Evolutionary conservation across 2,888 invertebrate species (phyloP).

Genomic region (Agrotis exclamationis): DNA sequence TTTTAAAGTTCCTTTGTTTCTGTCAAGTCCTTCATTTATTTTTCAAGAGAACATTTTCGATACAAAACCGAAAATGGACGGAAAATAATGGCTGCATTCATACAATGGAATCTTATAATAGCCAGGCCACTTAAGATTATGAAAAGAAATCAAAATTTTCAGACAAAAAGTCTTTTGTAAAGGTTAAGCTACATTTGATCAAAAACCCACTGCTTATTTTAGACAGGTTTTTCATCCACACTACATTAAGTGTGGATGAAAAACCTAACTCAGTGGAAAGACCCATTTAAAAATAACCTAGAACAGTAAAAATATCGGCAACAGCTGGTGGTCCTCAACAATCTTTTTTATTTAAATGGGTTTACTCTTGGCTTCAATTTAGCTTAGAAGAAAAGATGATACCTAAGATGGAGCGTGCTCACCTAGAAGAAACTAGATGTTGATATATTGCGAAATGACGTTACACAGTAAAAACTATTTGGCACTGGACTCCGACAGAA

Average conservation of each 20-base stretch:
- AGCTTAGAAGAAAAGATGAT: too few species aligned
- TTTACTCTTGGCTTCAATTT: too few species aligned
- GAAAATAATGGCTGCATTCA: background rate
- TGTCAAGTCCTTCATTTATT: background rate
- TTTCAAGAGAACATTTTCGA: background rate
- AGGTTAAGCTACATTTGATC: background rate
- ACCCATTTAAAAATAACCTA: background rate
- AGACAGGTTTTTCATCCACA: too few species aligned
- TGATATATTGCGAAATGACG: too few species aligned
- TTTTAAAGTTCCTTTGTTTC: background rate
- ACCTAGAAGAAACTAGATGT: too few species aligned
- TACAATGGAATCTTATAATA: conserved; percentile 2
- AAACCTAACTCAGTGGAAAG: too few species aligned
- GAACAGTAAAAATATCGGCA: too few species aligned
- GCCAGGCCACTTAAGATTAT: background rate
- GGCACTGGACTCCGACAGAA: too few species aligned
- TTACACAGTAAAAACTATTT: too few species aligned
- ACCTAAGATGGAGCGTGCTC: too few species aligned
- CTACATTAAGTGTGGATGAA: background rate
- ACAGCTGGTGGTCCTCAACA: too few species aligned
- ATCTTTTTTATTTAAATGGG: too few species aligned
- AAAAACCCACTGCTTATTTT: background rate
- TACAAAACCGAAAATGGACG: background rate
- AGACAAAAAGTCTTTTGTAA: background rate
- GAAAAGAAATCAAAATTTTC: background rate